A percentile compares a stretch with the other conserved stretches of the same genome.
Conservation (phyloP, 1,140 invertebrate species). For the Antheraea pernyi region DNA sequence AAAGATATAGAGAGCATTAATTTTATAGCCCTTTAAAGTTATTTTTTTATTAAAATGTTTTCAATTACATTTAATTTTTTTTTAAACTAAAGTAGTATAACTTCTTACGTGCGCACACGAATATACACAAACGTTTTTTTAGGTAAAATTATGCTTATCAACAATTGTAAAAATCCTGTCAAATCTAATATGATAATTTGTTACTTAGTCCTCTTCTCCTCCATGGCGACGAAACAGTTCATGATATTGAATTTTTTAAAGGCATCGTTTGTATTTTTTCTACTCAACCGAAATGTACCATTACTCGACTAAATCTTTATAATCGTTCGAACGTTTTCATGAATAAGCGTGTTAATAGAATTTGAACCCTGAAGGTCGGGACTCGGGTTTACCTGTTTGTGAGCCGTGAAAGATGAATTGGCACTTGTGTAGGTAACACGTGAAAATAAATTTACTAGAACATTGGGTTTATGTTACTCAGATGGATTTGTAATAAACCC, state of each 20-base stretch:
- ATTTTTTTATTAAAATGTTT: too few relatives aligned
- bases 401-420: slow-evolving; percentile 17
- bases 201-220: too few relatives aligned
- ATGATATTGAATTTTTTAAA: neutral
- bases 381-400: neutral
- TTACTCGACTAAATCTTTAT: slow-evolving; percentile 9
- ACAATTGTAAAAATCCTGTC: too few relatives aligned
- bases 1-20: too few relatives aligned
- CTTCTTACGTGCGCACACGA: too few relatives aligned
- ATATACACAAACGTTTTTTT: too few relatives aligned
- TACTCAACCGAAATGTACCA: slow-evolving; percentile 1
- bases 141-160: too few relatives aligned
- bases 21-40: too few relatives aligned
- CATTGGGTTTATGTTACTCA: slow-evolving; percentile 12
- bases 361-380: slow-evolving; percentile 6
- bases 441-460: slow-evolving; percentile 17
- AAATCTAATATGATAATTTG: too few relatives aligned
- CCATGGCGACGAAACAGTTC: neutral
- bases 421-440: slow-evolving; percentile 13
- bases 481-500: neutral
- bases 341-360: neutral
- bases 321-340: neutral
- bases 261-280: neutral
- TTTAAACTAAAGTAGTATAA: too few relatives aligned
- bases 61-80: too few relatives aligned